phyloP scores from a whole-genome alignment of 2,888 invertebrate species.

The Megaustenia siamemsis region DNA sequence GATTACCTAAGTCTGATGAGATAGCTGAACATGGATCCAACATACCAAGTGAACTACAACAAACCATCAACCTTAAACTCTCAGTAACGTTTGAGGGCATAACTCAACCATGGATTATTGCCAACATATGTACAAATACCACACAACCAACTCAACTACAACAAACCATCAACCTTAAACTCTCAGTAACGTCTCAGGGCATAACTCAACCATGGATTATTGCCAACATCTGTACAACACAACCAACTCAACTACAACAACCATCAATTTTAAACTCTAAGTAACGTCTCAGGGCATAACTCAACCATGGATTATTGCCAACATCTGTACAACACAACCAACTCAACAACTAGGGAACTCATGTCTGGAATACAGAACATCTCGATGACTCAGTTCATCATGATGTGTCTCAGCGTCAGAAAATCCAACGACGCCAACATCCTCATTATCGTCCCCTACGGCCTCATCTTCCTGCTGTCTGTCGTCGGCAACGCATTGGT shows the following conservation, averaged over 20 bases:
- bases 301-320: constrained; percentile 36
- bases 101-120: constrained; percentile 32
- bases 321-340: constrained; percentile 46
- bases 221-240: constrained; percentile 50
- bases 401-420: constrained; percentile 12
- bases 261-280: no score
- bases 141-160: no score
- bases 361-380: constrained; percentile 38
- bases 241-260: constrained; percentile 34
- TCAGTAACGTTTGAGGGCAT: no score
- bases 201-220: background rate
- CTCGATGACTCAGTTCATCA: constrained; percentile 22
- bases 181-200: no score
- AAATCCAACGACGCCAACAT: constrained; percentile 33
- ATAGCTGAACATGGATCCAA: no score
- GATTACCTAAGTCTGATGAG: no score
- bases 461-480: constrained; percentile 87
- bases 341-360: background rate
- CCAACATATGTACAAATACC: constrained; percentile 43
- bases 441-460: constrained; percentile 81
- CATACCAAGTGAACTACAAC: no score
- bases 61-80: no score
- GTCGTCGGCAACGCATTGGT: constrained; percentile 89
- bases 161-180: no score
- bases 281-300: no score